Evolutionary conservation across 2,888 invertebrate species (phyloP).

Genomic region (Mallateleia sp.): DNA sequence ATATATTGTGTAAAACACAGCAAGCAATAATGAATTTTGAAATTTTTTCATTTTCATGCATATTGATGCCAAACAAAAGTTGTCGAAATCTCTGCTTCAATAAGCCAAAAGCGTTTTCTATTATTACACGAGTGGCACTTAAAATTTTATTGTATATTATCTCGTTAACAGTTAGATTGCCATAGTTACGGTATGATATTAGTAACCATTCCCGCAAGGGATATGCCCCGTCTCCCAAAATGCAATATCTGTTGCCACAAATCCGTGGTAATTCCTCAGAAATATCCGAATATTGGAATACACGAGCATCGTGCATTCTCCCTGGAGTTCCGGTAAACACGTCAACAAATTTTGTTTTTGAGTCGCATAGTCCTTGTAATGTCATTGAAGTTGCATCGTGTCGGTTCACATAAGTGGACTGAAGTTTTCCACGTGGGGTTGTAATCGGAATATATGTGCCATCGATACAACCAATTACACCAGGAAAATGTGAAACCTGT

Average conservation of each 20-base stretch:
- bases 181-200: slow-evolving; percentile 53
- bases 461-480: too few relatives aligned
- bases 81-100: slow-evolving; percentile 15
- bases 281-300: not conserved
- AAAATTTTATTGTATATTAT: not conserved
- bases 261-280: not conserved
- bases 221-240: slow-evolving; percentile 83
- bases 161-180: not conserved
- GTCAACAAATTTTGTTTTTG: slow-evolving; percentile 51
- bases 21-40: slow-evolving; percentile 35
- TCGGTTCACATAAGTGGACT: slow-evolving; percentile 84
- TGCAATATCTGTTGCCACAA: slow-evolving; percentile 70
- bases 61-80: slow-evolving; percentile 11
- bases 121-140: not conserved
- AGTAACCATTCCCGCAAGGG: slow-evolving; percentile 77
- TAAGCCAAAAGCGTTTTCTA: slow-evolving; percentile 26
- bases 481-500: not conserved
- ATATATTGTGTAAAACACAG: too few relatives aligned
- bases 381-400: slow-evolving; percentile 60
- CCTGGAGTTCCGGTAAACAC: slow-evolving; percentile 33
- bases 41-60: slow-evolving; percentile 15
- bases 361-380: slow-evolving; percentile 55
- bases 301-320: not conserved
- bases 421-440: slow-evolving; percentile 84
- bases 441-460: slow-evolving; percentile 74